Percentiles rank a stretch among this genome's conserved stretches.
Conservation (phyloP, 2,113 vertebrate genomes). For the Oreotrochilus melanogaster region DNA sequence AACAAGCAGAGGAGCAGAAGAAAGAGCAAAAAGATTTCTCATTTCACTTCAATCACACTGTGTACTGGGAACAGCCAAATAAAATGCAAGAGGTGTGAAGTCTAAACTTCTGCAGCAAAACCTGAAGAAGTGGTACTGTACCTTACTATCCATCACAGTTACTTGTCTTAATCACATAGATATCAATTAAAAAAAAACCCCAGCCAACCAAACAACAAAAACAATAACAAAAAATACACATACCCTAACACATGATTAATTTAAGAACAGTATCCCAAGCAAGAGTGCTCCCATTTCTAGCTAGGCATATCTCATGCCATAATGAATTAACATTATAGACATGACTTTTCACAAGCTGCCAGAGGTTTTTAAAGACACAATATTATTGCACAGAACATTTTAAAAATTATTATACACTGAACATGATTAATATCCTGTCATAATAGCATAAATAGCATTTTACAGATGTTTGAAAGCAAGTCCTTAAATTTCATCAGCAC, state of each 20-base stretch:
- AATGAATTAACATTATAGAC: neutral
- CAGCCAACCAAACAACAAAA: neutral
- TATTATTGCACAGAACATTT: neutral
- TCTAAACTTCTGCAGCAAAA: neutral
- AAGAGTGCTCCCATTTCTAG: neutral
- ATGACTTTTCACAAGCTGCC: neutral
- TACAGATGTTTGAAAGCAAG: neutral
- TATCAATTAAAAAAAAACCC: neutral
- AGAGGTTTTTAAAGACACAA: neutral
- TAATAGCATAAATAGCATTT: neutral
- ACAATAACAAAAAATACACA: neutral
- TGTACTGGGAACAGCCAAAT: neutral
- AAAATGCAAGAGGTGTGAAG: neutral
- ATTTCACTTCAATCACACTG: neutral
- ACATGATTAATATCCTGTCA: neutral
- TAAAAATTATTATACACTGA: neutral
- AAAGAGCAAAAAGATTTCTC: neutral
- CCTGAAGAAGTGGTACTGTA: neutral
- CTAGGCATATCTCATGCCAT: neutral
- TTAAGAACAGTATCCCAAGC: neutral
- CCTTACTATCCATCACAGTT: neutral
- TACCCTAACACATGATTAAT: neutral
- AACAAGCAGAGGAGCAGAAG: neutral
- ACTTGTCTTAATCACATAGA: neutral
- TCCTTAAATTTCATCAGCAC: neutral